Conservation (phyloP, 2,797 vertebrate species). For the Propithecus deckenii region DNA sequence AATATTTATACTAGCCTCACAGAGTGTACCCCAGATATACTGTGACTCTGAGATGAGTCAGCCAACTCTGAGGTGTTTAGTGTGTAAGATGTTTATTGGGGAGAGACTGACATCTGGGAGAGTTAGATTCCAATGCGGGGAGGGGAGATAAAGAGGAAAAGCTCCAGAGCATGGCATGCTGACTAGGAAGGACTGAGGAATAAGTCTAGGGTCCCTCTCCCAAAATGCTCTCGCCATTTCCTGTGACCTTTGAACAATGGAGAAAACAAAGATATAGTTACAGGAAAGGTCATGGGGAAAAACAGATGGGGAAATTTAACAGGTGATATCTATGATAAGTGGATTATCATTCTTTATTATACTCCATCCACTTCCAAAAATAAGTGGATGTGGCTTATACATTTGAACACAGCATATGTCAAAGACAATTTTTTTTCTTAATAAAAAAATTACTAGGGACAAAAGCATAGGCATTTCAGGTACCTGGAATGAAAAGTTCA, state of each 20-base stretch:
- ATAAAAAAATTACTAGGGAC: not conserved
- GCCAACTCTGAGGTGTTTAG: not conserved
- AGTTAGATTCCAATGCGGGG: not conserved
- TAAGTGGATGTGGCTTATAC: not conserved
- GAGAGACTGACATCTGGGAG: not conserved
- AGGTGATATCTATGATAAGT: not conserved
- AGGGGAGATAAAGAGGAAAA: not conserved
- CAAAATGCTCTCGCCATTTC: not conserved
- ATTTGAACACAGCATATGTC: not conserved
- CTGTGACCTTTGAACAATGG: not conserved
- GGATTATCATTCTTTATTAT: not conserved
- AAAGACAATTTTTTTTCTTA: not conserved
- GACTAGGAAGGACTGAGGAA: not conserved
- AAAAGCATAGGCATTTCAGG: not conserved
- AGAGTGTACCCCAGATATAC: not conserved
- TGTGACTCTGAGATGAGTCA: not conserved
- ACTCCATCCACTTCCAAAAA: not conserved
- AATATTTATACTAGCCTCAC: not conserved
- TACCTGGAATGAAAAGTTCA: not conserved
- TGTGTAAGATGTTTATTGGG: not conserved
- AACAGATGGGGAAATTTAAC: not conserved
- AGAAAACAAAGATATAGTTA: not conserved
- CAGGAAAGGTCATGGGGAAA: not conserved
- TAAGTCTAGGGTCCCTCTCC: not conserved
- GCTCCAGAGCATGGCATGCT: not conserved